These are phyloP conservation scores for Ephydatia muelleri DNA, from an alignment of 37 sponge, comb jelly and placozoan species.

Conservation along the genomic window DNA sequence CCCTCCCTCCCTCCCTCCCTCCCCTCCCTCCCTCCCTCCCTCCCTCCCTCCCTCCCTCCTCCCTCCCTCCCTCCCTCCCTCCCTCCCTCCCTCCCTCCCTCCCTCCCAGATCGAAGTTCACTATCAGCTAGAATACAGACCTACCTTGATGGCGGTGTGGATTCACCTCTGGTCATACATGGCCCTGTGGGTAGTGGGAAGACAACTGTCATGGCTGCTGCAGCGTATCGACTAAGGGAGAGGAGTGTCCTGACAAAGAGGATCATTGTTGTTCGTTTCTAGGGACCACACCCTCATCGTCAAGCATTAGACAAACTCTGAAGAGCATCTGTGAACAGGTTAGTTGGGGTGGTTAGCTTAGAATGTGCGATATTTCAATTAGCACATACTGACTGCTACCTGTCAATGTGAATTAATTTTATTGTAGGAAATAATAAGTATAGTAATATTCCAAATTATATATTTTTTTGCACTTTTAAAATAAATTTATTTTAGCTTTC, in stretches of 20 bases:
- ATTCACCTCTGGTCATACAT: constrained; percentile 65
- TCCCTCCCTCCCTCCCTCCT: not conserved
- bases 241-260: constrained; percentile 17
- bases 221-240: constrained; percentile 38
- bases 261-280: constrained; percentile 69
- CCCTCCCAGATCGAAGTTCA: not conserved
- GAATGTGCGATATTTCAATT: not conserved
- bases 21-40: not conserved
- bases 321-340: constrained; percentile 78
- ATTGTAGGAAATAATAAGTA: too few relatives aligned
- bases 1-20: not conserved
- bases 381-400: not conserved
- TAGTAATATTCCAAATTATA: too few relatives aligned
- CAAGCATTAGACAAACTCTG: constrained; percentile 39
- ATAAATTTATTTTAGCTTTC: too few relatives aligned
- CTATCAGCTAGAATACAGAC: constrained; percentile 21
- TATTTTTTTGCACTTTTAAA: too few relatives aligned
- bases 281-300: constrained; percentile 60
- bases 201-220: constrained; percentile 65
- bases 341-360: not conserved
- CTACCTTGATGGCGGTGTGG: constrained; percentile 37
- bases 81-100: not conserved
- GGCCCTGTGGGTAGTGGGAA: constrained; percentile 77
- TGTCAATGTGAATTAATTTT: too few relatives aligned
- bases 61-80: not conserved